Base-by-base conservation (phyloP, 2,888 invertebrate species). In the Cataglyphis livida region DNA sequence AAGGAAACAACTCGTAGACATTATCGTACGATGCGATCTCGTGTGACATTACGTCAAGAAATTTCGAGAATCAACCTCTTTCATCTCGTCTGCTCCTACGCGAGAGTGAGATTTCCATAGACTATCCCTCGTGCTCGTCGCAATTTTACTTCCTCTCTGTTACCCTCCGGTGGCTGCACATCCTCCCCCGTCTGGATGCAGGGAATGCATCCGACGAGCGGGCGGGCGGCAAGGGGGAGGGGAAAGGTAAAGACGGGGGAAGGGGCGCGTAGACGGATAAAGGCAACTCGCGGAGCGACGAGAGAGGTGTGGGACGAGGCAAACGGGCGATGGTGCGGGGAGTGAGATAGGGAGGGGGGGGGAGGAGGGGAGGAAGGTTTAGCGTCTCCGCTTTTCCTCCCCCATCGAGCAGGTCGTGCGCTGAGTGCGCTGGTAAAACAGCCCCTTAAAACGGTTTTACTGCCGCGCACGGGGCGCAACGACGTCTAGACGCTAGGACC, bases 381-480 rank as follows among this genome's bases (percentile, higher is more conserved):
- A 82, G 81, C 83, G 61, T 64, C 81, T 82, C 62, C 61, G 71
- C 81, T 83, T 57, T 71, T 66, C 84, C 84, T 82, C 85, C 83
- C 75, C 88, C 86, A 85, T 85, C 89, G 89, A 88, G 87, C 91
- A 89, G 91, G 91, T 93, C 92, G 91, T 91, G 90, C 93, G 91
- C 91, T 92, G 92, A 93, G 94, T 93, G 92, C 93, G 92, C 92
- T 92, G 93, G 93, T 93, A 93, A 94, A 94, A 94, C 94, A 94
- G 93, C 94, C 94, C 94, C 94, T 94, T 94, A 94, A 94, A 94
- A 94, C 92, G 93, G 92, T 94, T 94, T 94, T 94, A 94, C 93
- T 93, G 92, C 93, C 92, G 92, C 91, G 93, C 92, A 94, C 93
- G 93, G 93, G 91, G 92, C 92, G 92, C 93, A 94, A 94, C 93